Conservation (phyloP, 2,888 invertebrate genomes). For the Colostygia pectinataria region DNA sequence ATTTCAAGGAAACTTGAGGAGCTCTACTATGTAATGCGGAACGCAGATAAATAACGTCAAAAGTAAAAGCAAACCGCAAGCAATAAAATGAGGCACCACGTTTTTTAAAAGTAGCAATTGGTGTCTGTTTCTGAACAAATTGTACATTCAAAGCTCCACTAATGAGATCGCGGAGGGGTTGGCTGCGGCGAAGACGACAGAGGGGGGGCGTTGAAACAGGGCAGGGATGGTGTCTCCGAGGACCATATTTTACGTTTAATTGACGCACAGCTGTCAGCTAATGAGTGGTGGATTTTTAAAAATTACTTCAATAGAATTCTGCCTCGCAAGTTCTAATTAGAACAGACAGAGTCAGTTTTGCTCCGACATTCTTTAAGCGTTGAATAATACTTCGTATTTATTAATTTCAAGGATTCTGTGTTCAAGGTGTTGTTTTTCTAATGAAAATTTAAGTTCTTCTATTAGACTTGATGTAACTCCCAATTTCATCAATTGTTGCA, state of each 20-base stretch:
- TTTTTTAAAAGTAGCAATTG: conserved; percentile 72
- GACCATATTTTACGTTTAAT: conserved; percentile 81
- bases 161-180: conserved; percentile 69
- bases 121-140: conserved; percentile 78
- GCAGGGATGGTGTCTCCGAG: conserved; percentile 56
- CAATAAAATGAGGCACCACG: conserved; percentile 58
- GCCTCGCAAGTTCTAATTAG: conserved; percentile 27
- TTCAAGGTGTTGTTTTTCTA: not conserved
- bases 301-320: conserved; percentile 46
- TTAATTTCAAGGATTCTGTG: too few species aligned
- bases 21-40: conserved; percentile 9
- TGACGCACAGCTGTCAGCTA: conserved; percentile 80
- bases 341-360: conserved; percentile 20
- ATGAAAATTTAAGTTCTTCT: not conserved
- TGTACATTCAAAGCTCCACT: conserved; percentile 75
- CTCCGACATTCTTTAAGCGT: conserved; percentile 1
- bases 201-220: conserved; percentile 29
- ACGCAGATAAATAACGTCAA: conserved; percentile 7
- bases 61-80: conserved; percentile 23
- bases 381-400: not conserved
- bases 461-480: not conserved
- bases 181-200: conserved; percentile 41
- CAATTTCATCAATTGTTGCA: too few species aligned
- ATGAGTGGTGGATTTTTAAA: conserved; percentile 73
- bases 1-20: conserved; percentile 2